Evolutionary conservation across 2,113 vertebrate species (phyloP).

Genomic region (Psettodes erumei): DNA sequence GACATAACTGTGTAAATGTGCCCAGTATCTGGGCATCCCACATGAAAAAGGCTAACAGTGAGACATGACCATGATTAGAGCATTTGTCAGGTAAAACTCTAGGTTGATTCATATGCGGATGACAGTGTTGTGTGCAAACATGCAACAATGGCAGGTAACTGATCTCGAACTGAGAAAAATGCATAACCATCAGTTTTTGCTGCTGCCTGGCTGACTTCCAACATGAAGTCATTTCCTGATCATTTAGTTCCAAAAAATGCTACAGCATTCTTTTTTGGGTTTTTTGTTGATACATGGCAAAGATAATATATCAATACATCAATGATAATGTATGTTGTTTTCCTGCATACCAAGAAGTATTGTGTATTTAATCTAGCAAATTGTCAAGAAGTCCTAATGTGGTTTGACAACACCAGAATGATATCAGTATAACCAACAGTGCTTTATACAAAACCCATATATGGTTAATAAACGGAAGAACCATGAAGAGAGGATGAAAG

Average conservation of each 20-base stretch:
- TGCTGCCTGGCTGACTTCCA: neutral
- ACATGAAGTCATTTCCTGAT: neutral
- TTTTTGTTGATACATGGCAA: neutral
- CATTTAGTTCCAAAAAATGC: neutral
- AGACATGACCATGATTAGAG: neutral
- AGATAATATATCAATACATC: neutral
- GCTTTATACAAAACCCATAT: constrained; percentile 8
- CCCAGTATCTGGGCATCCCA: neutral
- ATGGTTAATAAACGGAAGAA: constrained; percentile 4
- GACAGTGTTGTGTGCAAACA: neutral
- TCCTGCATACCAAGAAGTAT: constrained; percentile 59
- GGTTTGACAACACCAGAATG: constrained; percentile 29
- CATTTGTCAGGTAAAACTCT: neutral
- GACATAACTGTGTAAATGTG: neutral
- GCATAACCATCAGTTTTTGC: neutral
- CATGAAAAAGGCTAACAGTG: neutral
- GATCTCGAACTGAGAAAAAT: neutral
- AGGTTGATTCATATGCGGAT: neutral
- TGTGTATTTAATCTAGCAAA: constrained; percentile 45
- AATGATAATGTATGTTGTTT: neutral
- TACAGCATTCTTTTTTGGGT: neutral
- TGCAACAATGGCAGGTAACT: neutral
- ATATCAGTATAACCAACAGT: neutral
- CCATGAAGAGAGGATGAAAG: neutral
- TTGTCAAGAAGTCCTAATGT: constrained; percentile 22